Evolutionary conservation across 2,113 vertebrate species (phyloP).

Genomic region (Aix galericulata): DNA sequence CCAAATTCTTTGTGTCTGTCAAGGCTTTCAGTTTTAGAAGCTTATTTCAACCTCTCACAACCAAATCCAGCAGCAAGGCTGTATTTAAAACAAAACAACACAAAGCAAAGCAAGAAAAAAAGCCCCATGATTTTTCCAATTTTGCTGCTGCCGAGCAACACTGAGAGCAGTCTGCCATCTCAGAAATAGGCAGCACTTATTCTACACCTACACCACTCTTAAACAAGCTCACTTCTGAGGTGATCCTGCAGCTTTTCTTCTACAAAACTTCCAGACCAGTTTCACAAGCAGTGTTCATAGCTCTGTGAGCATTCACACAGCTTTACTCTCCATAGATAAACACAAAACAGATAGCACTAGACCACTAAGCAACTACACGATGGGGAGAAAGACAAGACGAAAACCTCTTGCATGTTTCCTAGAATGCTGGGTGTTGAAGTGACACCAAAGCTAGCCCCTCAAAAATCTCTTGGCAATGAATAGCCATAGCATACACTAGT

Average conservation of each 20-base stretch:
- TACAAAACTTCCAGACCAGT: neutral
- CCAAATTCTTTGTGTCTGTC: neutral
- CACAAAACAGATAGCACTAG: neutral
- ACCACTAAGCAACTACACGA: neutral
- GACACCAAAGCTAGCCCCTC: neutral
- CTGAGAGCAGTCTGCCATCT: neutral
- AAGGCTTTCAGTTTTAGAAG: neutral
- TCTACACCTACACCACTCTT: neutral
- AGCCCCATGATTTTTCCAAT: neutral
- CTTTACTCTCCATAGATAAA: neutral
- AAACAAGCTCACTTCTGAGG: neutral
- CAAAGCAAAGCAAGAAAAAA: neutral
- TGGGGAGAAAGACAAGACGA: neutral
- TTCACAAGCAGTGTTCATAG: neutral
- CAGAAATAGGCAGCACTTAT: neutral
- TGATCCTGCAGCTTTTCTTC: neutral
- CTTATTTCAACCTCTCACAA: neutral
- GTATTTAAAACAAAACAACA: neutral
- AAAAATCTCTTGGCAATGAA: neutral
- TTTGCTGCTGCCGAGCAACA: conserved; percentile 4
- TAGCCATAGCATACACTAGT: neutral
- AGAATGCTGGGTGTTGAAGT: neutral
- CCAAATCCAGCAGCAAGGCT: neutral
- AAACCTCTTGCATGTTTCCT: neutral
- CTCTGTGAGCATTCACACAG: neutral